A percentile compares a stretch with the other conserved stretches of the same genome.
Evolutionary conservation across 2,888 invertebrate species (phyloP).

Genomic region (Chaitophorus viminalis): DNA sequence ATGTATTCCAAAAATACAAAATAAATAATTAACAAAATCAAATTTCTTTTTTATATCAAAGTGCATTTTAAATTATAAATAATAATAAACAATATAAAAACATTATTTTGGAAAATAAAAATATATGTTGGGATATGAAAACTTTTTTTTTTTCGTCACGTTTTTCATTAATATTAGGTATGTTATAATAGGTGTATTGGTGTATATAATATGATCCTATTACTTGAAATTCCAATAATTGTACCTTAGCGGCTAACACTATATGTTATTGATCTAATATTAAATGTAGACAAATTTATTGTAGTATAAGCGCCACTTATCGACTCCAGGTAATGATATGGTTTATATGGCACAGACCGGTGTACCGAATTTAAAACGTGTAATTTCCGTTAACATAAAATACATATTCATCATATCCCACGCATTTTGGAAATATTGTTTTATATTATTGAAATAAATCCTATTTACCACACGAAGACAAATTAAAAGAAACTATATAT

Average conservation of each 20-base stretch:
- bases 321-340: conserved; percentile 4
- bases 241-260: conserved; percentile 6
- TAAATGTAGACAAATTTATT: conserved; percentile 9
- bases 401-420: conserved; percentile 6
- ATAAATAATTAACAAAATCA: neutral
- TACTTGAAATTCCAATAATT: conserved; percentile 23
- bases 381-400: conserved; percentile 38
- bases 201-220: conserved; percentile 2
- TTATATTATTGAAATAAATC: conserved; percentile 12
- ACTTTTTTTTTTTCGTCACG: conserved; percentile 26
- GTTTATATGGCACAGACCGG: conserved; percentile 20
- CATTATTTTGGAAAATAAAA: neutral
- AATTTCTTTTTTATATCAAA: neutral
- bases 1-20: too few relatives aligned
- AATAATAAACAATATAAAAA: neutral
- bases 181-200: neutral
- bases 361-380: conserved; percentile 40
- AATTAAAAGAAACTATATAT: neutral
- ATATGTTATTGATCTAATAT: conserved; percentile 20
- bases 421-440: neutral
- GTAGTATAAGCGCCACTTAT: conserved; percentile 39
- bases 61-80: neutral
- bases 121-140: neutral
- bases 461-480: neutral
- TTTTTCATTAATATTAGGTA: conserved; percentile 17